Base-by-base conservation (phyloP, 2,113 vertebrate genomes). In the Stigmatopora argus region DNA sequence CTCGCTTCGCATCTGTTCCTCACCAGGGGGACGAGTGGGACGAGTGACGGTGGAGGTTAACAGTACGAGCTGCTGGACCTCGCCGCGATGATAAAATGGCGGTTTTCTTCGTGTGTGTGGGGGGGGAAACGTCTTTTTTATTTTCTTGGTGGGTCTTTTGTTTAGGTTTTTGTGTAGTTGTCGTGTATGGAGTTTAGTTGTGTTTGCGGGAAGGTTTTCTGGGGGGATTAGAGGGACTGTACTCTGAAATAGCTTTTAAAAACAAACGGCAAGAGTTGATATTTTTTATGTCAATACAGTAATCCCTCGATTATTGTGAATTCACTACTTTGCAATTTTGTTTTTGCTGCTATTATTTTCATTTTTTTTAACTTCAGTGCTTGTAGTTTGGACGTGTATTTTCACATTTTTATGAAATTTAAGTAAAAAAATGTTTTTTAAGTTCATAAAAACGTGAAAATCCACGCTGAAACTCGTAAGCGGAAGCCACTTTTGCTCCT, bases 1-100 rank as follows among this genome's bases (percentile, higher is more conserved):
- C 66, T 65, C 46, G 1, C 60, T 45, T 66, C 72, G 75, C 72
- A n/a, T 71, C 71, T 73, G 72, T 44, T 75, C 70, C 73, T 78
- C 75, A 34, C 69, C 75, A 63, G 67, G 75, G 70, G 62, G 66
- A 64, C 35, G 74, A 53, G 82, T 66, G 74, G 68, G 78, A 52
- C 15, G 73, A 60, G 62, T 66, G 64, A 38, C 62, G 62, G 21
- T 69, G 48, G 70, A 66, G 73, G 66, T 65, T 75, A 81, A 78
- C 75, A 17, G 62, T 58, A 19, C 73, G 68, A 75, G 68, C 72
- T 68, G 49, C 76, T 15, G 49, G 67, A 64, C 67, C 63, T 72
- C 61, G 70, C 62, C 8, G 21, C 26, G 12, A 57, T 26, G 38
- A n/a, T 15, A 61, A 44, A 45, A 61, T 23, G 13, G 3, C 38